Evolutionary conservation across 2,888 invertebrate species (phyloP), one percentile per base, ranked within the genome.

Genomic region (Tolmerus cingulatus): DNA sequence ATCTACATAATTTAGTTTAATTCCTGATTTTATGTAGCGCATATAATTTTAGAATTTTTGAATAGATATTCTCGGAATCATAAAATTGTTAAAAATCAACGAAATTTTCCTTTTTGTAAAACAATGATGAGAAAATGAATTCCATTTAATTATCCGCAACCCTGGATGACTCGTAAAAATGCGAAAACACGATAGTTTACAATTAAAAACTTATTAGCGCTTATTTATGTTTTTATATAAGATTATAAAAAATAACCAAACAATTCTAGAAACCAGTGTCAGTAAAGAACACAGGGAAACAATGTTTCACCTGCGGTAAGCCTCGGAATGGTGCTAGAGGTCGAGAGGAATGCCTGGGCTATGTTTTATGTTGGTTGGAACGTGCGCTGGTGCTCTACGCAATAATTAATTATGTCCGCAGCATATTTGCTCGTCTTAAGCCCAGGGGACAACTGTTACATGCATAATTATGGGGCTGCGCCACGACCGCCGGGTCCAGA

Each of bases 401-500:
- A 81, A 81, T 46, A 81, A 81, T 81, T 81, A 81, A 81, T 81
- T 81, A 81, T 81, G 81, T 55, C 51, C 81, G 51, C 81, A 55
- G 46, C 51, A 55, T 46, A 81, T 55, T 55, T 55, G 51, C 81
- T 30, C 30, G 30, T 46, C 81, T 43, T 23, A n/a, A 46, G 81
- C 30, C 81, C 40, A 46, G 81, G 51, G 81, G 81, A 81, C 81
- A 81, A 51, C 27, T 81, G 81, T 81, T 81, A 51, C 81, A 51
- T 43, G 51, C 43, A 23, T 81, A 81, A 81, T 81, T 81, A 81
- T 81, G 51, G 23, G 81, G 51, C 79, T 81, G 4, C 34, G 27
- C 46, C 4, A 23, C 66, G 66, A 27, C 66, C 66, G 66, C 12
- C 66, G 78, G 81, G 81, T 81, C 51, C 51, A 81, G 81, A 81